These are phyloP conservation scores for Hydrotaea cyrtoneurina DNA, from an alignment of 2,888 invertebrate species.

Conservation along the genomic window DNA sequence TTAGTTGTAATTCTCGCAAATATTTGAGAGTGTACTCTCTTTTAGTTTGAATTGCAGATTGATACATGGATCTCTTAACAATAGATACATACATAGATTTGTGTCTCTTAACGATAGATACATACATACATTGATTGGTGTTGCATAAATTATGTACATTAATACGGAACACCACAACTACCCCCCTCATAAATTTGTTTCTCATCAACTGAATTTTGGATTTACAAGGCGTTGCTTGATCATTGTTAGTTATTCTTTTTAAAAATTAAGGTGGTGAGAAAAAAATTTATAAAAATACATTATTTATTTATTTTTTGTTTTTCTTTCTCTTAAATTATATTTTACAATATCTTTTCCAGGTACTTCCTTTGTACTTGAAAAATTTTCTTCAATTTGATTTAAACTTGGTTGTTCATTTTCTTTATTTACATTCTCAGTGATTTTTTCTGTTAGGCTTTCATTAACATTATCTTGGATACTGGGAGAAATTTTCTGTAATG, in stretches of 20 bases:
- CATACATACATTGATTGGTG: no score
- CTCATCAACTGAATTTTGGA: background rate
- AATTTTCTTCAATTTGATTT: background rate
- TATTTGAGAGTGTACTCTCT: no score
- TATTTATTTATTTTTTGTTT: conserved; percentile 34
- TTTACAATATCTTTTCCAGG: no score
- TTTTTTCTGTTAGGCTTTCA: background rate
- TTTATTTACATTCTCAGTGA: background rate
- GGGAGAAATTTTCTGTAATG: conserved; percentile 18
- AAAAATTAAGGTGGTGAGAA: background rate
- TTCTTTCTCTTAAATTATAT: conserved; percentile 49
- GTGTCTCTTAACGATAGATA: no score
- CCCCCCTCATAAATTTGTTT: conserved; percentile 44
- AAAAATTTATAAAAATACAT: background rate
- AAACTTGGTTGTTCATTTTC: background rate
- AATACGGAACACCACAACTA: conserved; percentile 38
- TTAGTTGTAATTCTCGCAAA: no score
- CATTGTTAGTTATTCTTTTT: no score
- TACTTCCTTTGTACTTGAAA: no score
- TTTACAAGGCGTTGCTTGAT: no score
- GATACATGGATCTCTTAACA: no score
- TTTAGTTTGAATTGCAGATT: no score
- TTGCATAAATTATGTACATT: no score
- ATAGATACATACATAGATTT: no score
- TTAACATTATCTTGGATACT: conserved; percentile 18